phyloP scores from a whole-genome alignment of 1,140 invertebrate species.

The Ladona fulva region DNA sequence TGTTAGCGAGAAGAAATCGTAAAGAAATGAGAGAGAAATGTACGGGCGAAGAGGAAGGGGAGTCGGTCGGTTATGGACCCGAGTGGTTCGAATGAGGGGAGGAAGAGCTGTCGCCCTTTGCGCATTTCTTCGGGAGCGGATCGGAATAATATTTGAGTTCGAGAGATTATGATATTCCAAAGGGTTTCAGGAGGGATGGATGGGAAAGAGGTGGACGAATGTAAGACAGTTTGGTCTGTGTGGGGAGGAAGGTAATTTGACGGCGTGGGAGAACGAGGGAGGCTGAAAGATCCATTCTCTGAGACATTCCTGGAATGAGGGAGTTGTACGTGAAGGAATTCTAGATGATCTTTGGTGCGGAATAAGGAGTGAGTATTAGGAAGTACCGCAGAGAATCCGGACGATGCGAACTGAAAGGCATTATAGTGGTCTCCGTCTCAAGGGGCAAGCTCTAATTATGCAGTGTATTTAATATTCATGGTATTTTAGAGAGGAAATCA shows the following conservation, averaged over 20 bases:
- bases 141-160: conserved; percentile 17
- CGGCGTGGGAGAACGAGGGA: not conserved
- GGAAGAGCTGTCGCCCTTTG: conserved; percentile 20
- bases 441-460: no score
- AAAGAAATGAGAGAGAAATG: conserved; percentile 20
- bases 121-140: conserved; percentile 23
- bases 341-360: not conserved
- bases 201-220: not conserved
- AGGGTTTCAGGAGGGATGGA: not conserved
- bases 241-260: not conserved
- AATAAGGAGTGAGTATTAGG: not conserved
- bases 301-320: not conserved
- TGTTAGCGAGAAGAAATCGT: conserved; percentile 14
- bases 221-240: not conserved
- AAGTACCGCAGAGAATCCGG: not conserved
- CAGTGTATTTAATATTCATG: no score
- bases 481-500: no score
- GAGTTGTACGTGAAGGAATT: not conserved
- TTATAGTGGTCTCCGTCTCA: no score
- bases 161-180: not conserved
- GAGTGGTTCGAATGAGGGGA: not conserved
- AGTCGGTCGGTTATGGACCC: conserved; percentile 12
- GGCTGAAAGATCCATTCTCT: not conserved
- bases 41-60: not conserved
- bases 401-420: no score